Evolutionary conservation across 2,888 invertebrate genomes (phyloP).

Genomic region (Drosophila limbata): DNA sequence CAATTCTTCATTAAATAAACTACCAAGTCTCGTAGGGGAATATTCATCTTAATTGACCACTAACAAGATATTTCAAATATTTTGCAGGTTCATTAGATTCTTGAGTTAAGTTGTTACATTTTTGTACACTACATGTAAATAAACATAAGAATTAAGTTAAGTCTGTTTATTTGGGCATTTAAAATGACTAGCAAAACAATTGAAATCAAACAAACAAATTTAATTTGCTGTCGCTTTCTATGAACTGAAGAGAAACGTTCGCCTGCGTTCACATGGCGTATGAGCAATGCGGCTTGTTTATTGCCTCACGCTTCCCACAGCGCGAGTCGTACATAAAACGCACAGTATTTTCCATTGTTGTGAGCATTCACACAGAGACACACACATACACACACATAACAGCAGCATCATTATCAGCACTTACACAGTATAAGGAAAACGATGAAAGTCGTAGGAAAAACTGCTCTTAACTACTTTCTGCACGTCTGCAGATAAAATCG

Average conservation of each 20-base stretch:
- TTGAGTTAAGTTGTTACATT: not conserved
- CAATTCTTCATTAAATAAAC: not conserved
- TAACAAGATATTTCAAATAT: not conserved
- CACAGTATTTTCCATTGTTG: slow-evolving; percentile 55
- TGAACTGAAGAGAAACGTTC: not conserved
- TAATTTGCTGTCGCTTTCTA: slow-evolving; percentile 54
- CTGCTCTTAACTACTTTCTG: slow-evolving; percentile 81
- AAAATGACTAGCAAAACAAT: slow-evolving; percentile 59
- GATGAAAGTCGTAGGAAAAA: slow-evolving; percentile 54
- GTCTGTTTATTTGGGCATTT: slow-evolving; percentile 50
- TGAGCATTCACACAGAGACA: slow-evolving; percentile 17
- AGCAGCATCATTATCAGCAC: slow-evolving; percentile 78
- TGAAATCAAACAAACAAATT: slow-evolving; percentile 64
- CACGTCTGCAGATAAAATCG: slow-evolving; percentile 82
- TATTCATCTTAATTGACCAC: not conserved
- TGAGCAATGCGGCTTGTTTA: slow-evolving; percentile 74
- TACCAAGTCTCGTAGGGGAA: not conserved
- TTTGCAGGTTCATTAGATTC: not conserved
- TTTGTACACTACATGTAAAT: not conserved
- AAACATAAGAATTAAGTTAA: slow-evolving; percentile 2
- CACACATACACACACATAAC: slow-evolving; percentile 29
- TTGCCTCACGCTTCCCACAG: slow-evolving; percentile 56
- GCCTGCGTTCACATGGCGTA: slow-evolving; percentile 57
- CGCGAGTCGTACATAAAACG: slow-evolving; percentile 58
- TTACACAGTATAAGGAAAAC: slow-evolving; percentile 44